Evolutionary conservation across 92 coral and sea anemone genomes (phyloP).

Genomic region (Phymanthus crucifer): DNA sequence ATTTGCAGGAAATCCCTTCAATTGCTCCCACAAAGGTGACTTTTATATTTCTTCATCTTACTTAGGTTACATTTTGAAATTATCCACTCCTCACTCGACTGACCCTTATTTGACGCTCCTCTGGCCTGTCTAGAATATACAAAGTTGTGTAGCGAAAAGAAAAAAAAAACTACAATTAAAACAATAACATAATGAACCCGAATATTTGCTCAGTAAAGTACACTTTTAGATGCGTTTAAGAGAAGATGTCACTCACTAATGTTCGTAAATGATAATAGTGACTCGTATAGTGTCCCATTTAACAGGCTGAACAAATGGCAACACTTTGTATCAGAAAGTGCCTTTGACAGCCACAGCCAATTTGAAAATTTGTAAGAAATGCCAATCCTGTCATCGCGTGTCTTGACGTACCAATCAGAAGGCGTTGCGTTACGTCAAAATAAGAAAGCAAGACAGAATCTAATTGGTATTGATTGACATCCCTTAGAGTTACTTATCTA

Average conservation of each 20-base stretch:
- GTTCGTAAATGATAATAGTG: conserved; percentile 93
- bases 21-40: conserved; percentile 82
- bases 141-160: conserved; percentile 75
- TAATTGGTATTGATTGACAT: conserved; percentile 99
- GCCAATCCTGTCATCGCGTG: conserved; percentile 99
- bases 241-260: conserved; percentile 97
- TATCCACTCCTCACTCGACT: conserved; percentile 57
- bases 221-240: conserved; percentile 94
- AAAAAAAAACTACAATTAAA: conserved; percentile 68
- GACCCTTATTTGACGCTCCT: conserved; percentile 31
- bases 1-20: conserved; percentile 86
- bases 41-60: conserved; percentile 69
- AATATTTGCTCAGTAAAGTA: conserved; percentile 97
- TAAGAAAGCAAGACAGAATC: conserved; percentile 97
- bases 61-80: conserved; percentile 76
- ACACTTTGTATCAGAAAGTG: conserved; percentile 99
- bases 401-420: conserved; percentile 95
- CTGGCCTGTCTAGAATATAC: conserved; percentile 42
- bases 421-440: conserved; percentile 96
- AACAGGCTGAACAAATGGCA: conserved; percentile 99
- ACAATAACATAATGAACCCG: conserved; percentile 98
- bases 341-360: conserved; percentile 98
- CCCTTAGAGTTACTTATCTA: conserved; percentile 98
- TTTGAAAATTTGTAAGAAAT: conserved; percentile 99
- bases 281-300: conserved; percentile 97